Percentiles rank a stretch among this genome's conserved stretches.
phyloP scores from a whole-genome alignment of 2,113 vertebrate genomes.

The Crocuta crocuta region DNA sequence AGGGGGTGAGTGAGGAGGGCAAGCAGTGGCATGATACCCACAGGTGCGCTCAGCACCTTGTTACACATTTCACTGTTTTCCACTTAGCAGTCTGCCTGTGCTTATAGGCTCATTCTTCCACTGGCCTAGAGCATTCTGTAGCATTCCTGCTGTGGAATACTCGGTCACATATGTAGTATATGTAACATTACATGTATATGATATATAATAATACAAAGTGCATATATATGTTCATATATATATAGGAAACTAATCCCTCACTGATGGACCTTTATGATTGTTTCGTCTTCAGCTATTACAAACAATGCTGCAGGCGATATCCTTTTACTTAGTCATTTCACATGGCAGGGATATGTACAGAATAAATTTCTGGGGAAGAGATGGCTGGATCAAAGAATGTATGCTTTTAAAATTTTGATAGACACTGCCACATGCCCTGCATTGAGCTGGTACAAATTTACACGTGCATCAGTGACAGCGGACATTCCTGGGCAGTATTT shows the following conservation, averaged over 20 bases:
- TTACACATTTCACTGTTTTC: not conserved
- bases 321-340: slow-evolving; percentile 42
- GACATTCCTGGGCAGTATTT: not conserved
- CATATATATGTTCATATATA: not conserved
- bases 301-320: not conserved
- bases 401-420: slow-evolving; percentile 36
- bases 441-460: not conserved
- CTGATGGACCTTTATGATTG: not conserved
- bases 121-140: not conserved
- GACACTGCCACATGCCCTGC: not conserved
- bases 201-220: not conserved
- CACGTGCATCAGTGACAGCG: not conserved
- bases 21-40: accelerated
- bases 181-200: not conserved
- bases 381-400: slow-evolving; percentile 30
- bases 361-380: not conserved
- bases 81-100: not conserved
- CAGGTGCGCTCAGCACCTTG: not conserved
- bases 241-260: not conserved
- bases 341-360: not conserved
- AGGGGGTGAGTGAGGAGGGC: not conserved
- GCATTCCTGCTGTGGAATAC: not conserved
- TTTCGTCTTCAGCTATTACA: not conserved
- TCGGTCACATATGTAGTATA: not conserved
- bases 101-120: not conserved